Evolutionary conservation across 2,113 vertebrate species (phyloP).

Genomic region (Prolemur simus): DNA sequence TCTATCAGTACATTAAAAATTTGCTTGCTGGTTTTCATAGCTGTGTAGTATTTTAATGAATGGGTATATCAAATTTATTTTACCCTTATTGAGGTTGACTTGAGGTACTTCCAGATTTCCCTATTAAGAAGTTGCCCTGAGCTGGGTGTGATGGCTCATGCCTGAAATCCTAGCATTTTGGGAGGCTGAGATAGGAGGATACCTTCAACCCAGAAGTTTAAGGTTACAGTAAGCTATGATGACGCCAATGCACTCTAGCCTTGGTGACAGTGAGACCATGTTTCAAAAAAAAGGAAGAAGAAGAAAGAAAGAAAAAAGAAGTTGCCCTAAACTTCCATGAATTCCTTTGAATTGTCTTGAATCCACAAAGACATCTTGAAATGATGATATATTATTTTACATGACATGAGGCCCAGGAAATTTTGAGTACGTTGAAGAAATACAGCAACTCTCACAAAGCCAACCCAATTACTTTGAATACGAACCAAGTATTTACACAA

Average conservation of each 20-base stretch:
- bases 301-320: background rate
- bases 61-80: background rate
- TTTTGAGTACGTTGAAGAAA: constrained; percentile 15
- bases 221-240: too few relatives aligned
- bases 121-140: background rate
- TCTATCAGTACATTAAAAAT: background rate
- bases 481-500: background rate
- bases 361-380: background rate
- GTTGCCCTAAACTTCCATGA: background rate
- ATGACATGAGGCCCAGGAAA: background rate
- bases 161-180: too few relatives aligned
- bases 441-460: background rate
- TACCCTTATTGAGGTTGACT: background rate
- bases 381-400: background rate
- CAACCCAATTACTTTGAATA: constrained; percentile 11
- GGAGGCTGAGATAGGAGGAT: too few relatives aligned
- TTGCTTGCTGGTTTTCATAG: background rate
- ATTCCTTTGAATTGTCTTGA: background rate
- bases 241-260: too few relatives aligned
- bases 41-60: background rate
- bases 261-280: too few relatives aligned
- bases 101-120: background rate
- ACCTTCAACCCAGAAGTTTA: too few relatives aligned
- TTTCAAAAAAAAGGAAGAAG: too few relatives aligned
- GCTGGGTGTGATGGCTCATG: too few relatives aligned